Evolutionary conservation across 2,888 invertebrate species (phyloP).

Genomic region (Nebria brevicollis): DNA sequence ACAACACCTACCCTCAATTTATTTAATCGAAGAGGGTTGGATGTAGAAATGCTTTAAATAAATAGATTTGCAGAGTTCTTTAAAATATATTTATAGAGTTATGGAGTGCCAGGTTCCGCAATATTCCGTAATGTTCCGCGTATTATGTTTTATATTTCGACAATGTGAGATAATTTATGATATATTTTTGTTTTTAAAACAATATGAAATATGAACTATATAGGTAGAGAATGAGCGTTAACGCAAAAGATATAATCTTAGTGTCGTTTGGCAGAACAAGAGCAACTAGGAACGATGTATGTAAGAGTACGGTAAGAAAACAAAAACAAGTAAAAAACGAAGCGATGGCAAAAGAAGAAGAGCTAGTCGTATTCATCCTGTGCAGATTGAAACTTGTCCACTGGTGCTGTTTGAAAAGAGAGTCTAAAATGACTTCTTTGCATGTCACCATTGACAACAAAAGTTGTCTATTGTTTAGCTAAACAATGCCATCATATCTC

Average conservation of each 20-base stretch:
- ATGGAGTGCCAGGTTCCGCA: background rate
- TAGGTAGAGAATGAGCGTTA: no score
- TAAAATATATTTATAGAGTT: background rate
- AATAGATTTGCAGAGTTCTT: background rate
- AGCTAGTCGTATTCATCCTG: conserved; percentile 24
- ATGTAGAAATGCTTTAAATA: background rate
- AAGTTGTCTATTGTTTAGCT: conserved; percentile 62
- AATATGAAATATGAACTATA: no score
- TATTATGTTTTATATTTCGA: background rate
- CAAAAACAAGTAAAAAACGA: background rate
- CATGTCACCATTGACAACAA: conserved; percentile 62
- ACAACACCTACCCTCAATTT: conserved; percentile 8
- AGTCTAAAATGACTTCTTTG: conserved; percentile 61
- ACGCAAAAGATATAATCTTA: no score
- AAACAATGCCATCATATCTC: conserved; percentile 62
- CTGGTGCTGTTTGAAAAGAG: conserved; percentile 54
- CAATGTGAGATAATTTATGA: no score
- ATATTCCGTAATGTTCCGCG: no score
- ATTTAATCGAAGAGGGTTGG: background rate
- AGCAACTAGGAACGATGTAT: background rate
- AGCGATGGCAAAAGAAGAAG: conserved; percentile 10
- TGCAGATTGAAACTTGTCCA: conserved; percentile 59
- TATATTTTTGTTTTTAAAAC: no score
- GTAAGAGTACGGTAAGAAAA: conserved; percentile 1
- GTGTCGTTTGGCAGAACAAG: background rate